Conservation (phyloP, 37 sponge, comb jelly and placozoan species). For the Ephydatia muelleri region DNA sequence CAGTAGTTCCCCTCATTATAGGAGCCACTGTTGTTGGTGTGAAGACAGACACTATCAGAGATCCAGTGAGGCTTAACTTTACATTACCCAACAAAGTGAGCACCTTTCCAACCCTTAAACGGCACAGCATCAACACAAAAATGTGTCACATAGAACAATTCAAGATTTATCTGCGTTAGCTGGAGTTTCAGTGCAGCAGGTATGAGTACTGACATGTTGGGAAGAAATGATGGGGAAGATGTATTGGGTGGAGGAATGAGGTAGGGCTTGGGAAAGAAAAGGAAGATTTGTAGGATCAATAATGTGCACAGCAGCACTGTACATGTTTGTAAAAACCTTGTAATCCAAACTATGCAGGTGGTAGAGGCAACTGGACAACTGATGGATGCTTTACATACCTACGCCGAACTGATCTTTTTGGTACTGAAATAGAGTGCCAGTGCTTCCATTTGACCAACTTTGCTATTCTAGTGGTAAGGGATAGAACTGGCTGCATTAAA, state of each 20-base stretch:
- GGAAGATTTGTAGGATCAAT: too few relatives aligned
- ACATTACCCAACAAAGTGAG: too few relatives aligned
- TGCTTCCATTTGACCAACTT: slow-evolving; percentile 60
- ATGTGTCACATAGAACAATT: too few relatives aligned
- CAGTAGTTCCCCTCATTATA: background rate
- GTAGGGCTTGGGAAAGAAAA: too few relatives aligned
- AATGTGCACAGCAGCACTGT: too few relatives aligned
- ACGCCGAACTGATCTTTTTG: background rate
- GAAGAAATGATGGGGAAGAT: too few relatives aligned
- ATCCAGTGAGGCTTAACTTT: slow-evolving; percentile 17
- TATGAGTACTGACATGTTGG: background rate
- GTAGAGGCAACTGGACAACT: slow-evolving; percentile 28
- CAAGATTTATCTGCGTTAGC: background rate
- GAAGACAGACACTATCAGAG: background rate
- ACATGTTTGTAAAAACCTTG: too few relatives aligned
- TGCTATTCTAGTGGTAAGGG: slow-evolving; percentile 54
- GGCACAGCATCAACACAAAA: too few relatives aligned
- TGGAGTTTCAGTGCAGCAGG: slow-evolving; percentile 25
- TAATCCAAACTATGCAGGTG: slow-evolving; percentile 1
- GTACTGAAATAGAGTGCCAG: slow-evolving; percentile 6
- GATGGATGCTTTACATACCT: slow-evolving; percentile 22
- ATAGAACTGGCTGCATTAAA: too few relatives aligned
- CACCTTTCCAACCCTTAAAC: too few relatives aligned
- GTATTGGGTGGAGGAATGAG: too few relatives aligned
- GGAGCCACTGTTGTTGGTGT: background rate